Base-by-base conservation (phyloP, 2,888 invertebrate species). In the Physocephala rufipes region DNA sequence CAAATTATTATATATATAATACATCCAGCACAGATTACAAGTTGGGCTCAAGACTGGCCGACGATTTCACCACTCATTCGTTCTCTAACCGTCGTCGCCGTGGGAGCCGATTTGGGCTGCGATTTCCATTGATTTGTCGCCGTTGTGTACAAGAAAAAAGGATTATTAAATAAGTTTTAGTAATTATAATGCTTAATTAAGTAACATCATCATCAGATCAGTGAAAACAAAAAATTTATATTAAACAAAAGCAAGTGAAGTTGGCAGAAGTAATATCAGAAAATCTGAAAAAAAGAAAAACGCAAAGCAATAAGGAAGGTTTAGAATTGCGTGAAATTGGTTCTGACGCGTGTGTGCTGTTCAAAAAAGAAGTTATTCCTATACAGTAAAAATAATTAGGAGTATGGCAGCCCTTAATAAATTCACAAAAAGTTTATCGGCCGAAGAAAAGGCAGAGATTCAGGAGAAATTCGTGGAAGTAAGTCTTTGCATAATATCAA, bases 401-500 rank as follows among this genome's bases (percentile, higher is more conserved):
- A 81, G 77, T 77, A 82, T 80, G 81, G 81, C 84, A 79, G 76
- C 82, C 72, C 73, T 83, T 75, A 85, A 83, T 73, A 86, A 84
- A 81, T 82, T 86, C 72, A 83, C 82, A 72, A 85, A 85, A 81
- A 84, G 81, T 72, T 79, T 86, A 71, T 85, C 86, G 69, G 81
- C 79, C 72, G 93, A 93, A 82, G 93, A 93, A 87, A 89, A 90
- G 79, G 87, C 90, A 74, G 94, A 94, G 87, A 90, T 94, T 81
- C 89, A 89, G 82, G 93, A 93, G 87, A 92, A 92, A 84, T 93
- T 93, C 84, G 88, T 89, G 79, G 90, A 90, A 88, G 93, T 93
- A 89, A 88, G 88, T 87, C 21, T 53, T 13, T 21, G n/a, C n/a
- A n/a, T n/a, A 12, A 19, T 28, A 21, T 21, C 21, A 69, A 70